Conservation (phyloP, 2,797 vertebrate genomes). For the Onychomys leucogaster region DNA sequence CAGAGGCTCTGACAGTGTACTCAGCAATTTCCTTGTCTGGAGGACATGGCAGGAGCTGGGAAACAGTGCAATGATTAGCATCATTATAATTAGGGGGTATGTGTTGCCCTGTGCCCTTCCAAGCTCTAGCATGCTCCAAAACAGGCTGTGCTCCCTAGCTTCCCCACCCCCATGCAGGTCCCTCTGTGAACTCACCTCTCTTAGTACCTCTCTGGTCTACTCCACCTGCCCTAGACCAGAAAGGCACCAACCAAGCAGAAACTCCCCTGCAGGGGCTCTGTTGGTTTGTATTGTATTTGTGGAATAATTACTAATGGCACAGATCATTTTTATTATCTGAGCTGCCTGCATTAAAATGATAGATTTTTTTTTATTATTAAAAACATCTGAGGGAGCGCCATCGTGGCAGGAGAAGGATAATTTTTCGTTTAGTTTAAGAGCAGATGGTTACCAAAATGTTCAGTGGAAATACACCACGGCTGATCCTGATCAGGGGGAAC, state of each 20-base stretch:
- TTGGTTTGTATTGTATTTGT: conserved; percentile 86
- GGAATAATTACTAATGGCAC: conserved; percentile 86
- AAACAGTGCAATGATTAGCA: not conserved
- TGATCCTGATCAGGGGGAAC: conserved; percentile 81
- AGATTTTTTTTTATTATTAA: conserved; percentile 86
- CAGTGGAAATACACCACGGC: conserved; percentile 86
- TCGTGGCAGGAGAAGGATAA: conserved; percentile 84
- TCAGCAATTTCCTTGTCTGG: not conserved
- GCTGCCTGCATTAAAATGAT: conserved; percentile 89
- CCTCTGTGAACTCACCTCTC: not conserved
- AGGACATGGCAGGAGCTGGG: not conserved
- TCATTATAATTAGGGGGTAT: not conserved
- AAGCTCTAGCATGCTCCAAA: not conserved
- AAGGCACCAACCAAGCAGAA: not conserved
- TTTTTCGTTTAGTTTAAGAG: conserved; percentile 88
- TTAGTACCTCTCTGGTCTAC: not conserved
- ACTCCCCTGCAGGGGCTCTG: conserved; percentile 64
- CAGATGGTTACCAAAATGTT: conserved; percentile 87
- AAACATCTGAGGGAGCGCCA: conserved; percentile 84
- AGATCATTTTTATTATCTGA: conserved; percentile 89
- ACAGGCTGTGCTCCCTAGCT: not conserved
- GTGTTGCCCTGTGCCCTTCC: not conserved
- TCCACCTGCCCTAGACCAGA: not conserved
- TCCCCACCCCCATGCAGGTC: not conserved
- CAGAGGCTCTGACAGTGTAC: not conserved